Base-by-base conservation (phyloP, 2,797 vertebrate species). In the Xenopus petersii region DNA sequence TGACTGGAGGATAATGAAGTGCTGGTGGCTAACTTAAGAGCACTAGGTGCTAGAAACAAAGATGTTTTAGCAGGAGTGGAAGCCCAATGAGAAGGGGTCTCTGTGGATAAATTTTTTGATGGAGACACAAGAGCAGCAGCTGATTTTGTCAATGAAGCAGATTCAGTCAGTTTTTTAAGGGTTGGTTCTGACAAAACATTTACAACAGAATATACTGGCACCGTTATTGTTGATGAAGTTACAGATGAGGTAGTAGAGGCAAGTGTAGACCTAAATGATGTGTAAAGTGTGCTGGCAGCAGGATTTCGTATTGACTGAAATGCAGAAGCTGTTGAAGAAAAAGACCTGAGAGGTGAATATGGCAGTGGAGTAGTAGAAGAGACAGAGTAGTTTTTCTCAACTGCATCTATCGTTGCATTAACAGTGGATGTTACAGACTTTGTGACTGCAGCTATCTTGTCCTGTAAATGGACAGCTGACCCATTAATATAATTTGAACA, bases 171-270 rank as follows among this genome's bases (percentile, higher is more conserved):
- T 90, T 96, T 99, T 92, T 96, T 99, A 85, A 98, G 89, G 82
- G 96, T 95, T 84, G 93, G 93, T 82, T 98, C 98, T 71, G 96
- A 95, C 81, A 96, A 87, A 83, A 98, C 94, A 89, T 98, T 98
- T 84, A 97, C 94, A 84, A 98, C 93, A 68, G 97, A 98, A 91
- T 98, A 99, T 64, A 98, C 97, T 0, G 98, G 98, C 83, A 98
- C 95, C 75, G 96, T 98, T 88, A 97, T 92, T 67, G 96, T 93
- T 73, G 93, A 94, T 66, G 94, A 96, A n/a, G 97, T 97, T 79
- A 95, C 95, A 68, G 91, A 92, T 88, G 94, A 92, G 87, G 95
- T 93, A 86, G 95, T 94, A 86, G 90, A 90, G 83, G 93, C 93
- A 63, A 94, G 84, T 66, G 93, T 83, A 12, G 95, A 89, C 87